Evolutionary conservation across 2,113 vertebrate genomes (phyloP).

Genomic region (Odontophorus gujanensis): DNA sequence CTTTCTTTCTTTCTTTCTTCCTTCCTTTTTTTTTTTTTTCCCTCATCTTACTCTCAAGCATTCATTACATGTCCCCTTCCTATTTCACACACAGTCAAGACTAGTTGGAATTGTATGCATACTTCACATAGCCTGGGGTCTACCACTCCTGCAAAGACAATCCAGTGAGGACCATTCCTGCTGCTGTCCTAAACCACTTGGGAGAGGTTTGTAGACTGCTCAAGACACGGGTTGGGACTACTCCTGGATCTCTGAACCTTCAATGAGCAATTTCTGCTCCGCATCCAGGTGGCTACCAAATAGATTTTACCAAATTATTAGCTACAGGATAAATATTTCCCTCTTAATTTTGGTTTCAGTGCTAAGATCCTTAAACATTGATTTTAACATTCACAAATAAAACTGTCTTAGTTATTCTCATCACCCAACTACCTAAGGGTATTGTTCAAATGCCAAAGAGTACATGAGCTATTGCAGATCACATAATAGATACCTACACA

Average conservation of each 20-base stretch:
- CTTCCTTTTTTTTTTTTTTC: neutral
- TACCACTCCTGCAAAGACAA: neutral
- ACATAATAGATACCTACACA: conserved; percentile 60
- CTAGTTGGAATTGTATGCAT: neutral
- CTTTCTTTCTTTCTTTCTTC: no score
- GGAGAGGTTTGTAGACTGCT: neutral
- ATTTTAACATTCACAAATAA: conserved; percentile 18
- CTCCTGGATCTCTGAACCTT: neutral
- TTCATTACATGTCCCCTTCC: neutral
- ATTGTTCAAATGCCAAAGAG: conserved; percentile 49
- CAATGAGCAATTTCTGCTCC: neutral
- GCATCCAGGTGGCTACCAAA: neutral
- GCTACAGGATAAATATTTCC: conserved; percentile 23
- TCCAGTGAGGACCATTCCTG: neutral
- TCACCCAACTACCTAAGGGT: conserved; percentile 1
- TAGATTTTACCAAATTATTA: conserved; percentile 5
- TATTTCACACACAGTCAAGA: neutral
- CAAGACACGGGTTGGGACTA: neutral
- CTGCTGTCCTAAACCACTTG: neutral
- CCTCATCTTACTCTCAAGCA: neutral
- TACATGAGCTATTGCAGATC: conserved; percentile 38
- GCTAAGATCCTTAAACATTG: conserved; percentile 11
- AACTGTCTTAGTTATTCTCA: conserved; percentile 27
- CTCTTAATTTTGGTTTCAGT: conserved; percentile 16
- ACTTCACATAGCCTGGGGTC: neutral